These are phyloP conservation scores for Drosophila pruinosa DNA, from an alignment of 1,140 invertebrate species.

Conservation along the genomic window DNA sequence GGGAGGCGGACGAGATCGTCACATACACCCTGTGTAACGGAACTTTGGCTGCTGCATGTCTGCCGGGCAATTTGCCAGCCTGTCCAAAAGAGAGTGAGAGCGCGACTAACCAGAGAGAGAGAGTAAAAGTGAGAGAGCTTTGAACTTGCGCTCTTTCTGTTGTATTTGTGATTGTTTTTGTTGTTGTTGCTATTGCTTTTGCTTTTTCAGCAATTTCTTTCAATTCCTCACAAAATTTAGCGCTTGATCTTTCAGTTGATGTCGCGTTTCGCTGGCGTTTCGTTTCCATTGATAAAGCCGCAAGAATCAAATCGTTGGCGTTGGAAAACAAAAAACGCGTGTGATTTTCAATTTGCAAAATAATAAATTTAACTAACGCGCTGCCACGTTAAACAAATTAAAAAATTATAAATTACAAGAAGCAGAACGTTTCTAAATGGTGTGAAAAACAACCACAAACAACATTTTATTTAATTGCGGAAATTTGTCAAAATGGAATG, in stretches of 20 bases:
- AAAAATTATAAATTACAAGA: not conserved
- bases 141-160: conserved; percentile 20
- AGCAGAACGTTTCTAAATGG: not conserved
- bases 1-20: not conserved
- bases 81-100: conserved; percentile 4
- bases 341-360: conserved; percentile 9
- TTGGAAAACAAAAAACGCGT: conserved; percentile 12
- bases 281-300: conserved; percentile 58
- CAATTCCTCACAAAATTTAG: conserved; percentile 44
- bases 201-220: conserved; percentile 21
- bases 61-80: conserved; percentile 57
- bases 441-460: not conserved
- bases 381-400: conserved; percentile 3
- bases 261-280: conserved; percentile 49
- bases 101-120: not conserved
- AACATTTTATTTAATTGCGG: not conserved
- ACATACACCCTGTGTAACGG: conserved; percentile 56
- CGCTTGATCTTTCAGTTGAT: conserved; percentile 61
- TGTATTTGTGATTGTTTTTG: conserved; percentile 9
- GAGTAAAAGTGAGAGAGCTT: not conserved
- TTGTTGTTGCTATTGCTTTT: conserved; percentile 21
- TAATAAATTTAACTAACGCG: conserved; percentile 11
- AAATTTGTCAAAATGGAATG: conserved; percentile 1
- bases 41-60: conserved; percentile 68
- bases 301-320: conserved; percentile 28